phyloP scores from a whole-genome alignment of 92 coral and sea anemone species.

The Blastomussa wellsi region DNA sequence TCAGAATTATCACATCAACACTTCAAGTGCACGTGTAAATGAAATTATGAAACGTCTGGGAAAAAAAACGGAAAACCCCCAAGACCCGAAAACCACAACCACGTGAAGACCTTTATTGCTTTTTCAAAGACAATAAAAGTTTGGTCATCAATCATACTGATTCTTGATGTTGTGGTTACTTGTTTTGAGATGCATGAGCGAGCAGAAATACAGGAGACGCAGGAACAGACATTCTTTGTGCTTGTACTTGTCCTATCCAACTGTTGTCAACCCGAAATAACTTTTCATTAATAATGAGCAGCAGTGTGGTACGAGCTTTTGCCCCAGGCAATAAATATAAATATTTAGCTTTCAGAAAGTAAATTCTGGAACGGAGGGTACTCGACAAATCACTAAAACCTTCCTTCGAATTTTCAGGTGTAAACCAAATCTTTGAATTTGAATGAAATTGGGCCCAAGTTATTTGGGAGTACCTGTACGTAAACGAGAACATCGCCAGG shows the following conservation, averaged over 20 bases:
- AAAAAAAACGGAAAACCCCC: slow-evolving; percentile 32
- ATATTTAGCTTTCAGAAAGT: slow-evolving; percentile 20
- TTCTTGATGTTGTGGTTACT: slow-evolving; percentile 24
- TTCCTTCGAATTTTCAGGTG: not conserved
- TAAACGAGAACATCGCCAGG: not conserved
- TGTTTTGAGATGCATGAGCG: slow-evolving; percentile 24
- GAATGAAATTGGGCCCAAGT: not conserved
- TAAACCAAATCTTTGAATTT: not conserved
- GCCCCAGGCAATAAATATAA: slow-evolving; percentile 28
- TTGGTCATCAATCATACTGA: not conserved
- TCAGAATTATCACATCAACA: slow-evolving; percentile 23
- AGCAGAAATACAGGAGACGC: not conserved
- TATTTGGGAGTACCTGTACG: not conserved
- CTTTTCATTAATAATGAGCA: slow-evolving; percentile 9
- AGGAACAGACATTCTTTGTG: not conserved
- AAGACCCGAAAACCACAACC: not conserved
- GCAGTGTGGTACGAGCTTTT: not conserved
- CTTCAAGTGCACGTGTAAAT: slow-evolving; percentile 33
- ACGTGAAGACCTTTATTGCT: not conserved
- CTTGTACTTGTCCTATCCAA: not conserved
- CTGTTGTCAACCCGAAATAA: slow-evolving; percentile 20
- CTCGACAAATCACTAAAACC: not conserved
- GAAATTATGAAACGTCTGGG: slow-evolving; percentile 25
- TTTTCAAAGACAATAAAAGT: not conserved
- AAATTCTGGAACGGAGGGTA: slow-evolving; percentile 12